Conservation (phyloP, 2,797 vertebrate genomes). For the Sebastes ruberrimus region DNA sequence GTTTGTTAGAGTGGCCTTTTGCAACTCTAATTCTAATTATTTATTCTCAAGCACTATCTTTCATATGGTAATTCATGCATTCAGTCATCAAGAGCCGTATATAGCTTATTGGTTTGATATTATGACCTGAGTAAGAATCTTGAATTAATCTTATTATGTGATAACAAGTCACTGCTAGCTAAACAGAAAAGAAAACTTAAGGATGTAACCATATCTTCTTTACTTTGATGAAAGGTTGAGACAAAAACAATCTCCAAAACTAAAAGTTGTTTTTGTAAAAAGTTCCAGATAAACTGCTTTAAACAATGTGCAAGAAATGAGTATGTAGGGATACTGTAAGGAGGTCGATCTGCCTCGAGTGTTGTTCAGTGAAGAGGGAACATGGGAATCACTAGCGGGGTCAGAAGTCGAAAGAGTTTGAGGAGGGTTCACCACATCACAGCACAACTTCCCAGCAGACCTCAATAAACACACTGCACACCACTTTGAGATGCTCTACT, state of each 20-base stretch:
- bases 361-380: slow-evolving; percentile 2
- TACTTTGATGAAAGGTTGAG: neutral
- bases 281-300: neutral
- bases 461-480: neutral
- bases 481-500: neutral
- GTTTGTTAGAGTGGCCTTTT: slow-evolving; percentile 16
- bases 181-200: neutral
- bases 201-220: neutral
- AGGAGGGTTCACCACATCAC: neutral
- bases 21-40: slow-evolving; percentile 21
- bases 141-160: slow-evolving; percentile 15
- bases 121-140: slow-evolving; percentile 5
- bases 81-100: slow-evolving; percentile 16
- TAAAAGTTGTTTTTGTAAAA: neutral
- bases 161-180: neutral
- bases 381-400: neutral
- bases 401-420: neutral
- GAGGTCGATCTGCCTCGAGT: neutral
- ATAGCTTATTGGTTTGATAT: slow-evolving; percentile 14
- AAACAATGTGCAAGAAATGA: neutral
- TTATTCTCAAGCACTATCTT: slow-evolving; percentile 30
- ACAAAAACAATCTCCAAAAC: neutral
- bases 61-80: slow-evolving; percentile 35
- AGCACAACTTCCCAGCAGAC: neutral
- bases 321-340: neutral